phyloP scores from a whole-genome alignment of 2,888 invertebrate species.

The Endotricha flammealis region DNA sequence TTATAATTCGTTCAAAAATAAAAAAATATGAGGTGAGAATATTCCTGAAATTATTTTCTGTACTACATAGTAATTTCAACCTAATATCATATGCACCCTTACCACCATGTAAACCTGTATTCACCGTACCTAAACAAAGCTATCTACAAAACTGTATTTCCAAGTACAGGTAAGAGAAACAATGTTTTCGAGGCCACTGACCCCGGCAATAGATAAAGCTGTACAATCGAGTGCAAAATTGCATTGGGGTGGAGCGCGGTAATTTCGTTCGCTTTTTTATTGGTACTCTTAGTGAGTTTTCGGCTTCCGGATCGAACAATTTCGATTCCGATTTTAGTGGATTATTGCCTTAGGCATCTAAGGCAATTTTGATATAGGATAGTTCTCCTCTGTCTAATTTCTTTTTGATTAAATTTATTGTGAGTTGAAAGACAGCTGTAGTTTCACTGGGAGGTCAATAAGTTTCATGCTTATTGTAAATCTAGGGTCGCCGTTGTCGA shows the following conservation, averaged over 20 bases:
- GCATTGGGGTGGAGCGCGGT: conserved; percentile 21
- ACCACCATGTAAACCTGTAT: background rate
- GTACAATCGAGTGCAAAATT: conserved; percentile 26
- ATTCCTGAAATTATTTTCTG: no score
- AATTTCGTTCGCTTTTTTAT: conserved; percentile 24
- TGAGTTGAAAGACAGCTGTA: no score
- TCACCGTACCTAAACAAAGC: conserved; percentile 2
- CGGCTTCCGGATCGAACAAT: conserved; percentile 2
- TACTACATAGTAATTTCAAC: no score
- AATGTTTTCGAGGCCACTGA: conserved; percentile 10
- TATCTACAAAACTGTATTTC: background rate
- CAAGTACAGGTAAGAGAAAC: conserved; percentile 15
- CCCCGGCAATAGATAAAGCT: conserved; percentile 10
- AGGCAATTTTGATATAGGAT: no score
- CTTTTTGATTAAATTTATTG: no score
- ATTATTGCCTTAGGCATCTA: no score
- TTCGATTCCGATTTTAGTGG: conserved; percentile 7
- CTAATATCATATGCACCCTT: conserved; percentile 6
- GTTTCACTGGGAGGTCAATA: no score
- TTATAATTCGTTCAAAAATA: no score
- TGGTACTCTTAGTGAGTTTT: conserved; percentile 13
- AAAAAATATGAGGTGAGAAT: no score
- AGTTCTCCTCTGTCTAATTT: no score
- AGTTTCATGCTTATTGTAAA: no score
- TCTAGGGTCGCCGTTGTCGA: no score